Base-by-base conservation (phyloP, 2,888 invertebrate genomes). In the Ditylenchus weischeri region DNA sequence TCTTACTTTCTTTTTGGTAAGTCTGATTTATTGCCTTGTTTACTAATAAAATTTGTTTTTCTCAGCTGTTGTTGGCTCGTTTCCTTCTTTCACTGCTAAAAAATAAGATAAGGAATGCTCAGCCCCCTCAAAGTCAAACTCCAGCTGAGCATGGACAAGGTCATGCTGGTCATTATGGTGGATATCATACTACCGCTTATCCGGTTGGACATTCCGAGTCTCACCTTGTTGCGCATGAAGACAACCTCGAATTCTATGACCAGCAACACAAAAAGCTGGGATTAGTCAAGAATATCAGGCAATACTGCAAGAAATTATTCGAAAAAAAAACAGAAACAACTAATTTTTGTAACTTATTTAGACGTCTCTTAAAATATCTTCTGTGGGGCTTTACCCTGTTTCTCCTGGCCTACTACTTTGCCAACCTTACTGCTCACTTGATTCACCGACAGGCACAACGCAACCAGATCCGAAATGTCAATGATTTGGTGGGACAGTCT, bases 321-420 rank as follows among this genome's bases (percentile, higher is more conserved):
- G 8, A 43, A 43, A 43, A 13, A 8, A 8, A 2, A 43, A 8
- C 38, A 38, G 11, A 15, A 43, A 43, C 3, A 43, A 43, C 43
- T 13, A 43, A 10, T 43, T 43, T 38, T 6, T 43, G 8, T 43
- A 15, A 43, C 11, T 43, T 43, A 11, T 54, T 54, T 54, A 54
- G 54, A 29, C 54, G 54, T 29, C 29, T 54, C n/a, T 8, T 54
- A 13, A 54, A 54, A 54, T 54, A 54, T 29, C 54, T 54, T 29
- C 21, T 54, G 11, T 54, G 21, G 54, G 29, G 23, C 2, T 54
- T 54, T 8, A 29, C 54, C 2, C 13, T 54, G 23, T 29, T 54
- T 11, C 10, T 54, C 1, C 29, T 29, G 11, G 29, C 29, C 54
- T 54, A 23, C 54, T 54, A 54, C 13, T 54, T 54, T 29, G 54